Evolutionary conservation across 2,113 vertebrate genomes (phyloP).

Genomic region (Cisticola juncidis): DNA sequence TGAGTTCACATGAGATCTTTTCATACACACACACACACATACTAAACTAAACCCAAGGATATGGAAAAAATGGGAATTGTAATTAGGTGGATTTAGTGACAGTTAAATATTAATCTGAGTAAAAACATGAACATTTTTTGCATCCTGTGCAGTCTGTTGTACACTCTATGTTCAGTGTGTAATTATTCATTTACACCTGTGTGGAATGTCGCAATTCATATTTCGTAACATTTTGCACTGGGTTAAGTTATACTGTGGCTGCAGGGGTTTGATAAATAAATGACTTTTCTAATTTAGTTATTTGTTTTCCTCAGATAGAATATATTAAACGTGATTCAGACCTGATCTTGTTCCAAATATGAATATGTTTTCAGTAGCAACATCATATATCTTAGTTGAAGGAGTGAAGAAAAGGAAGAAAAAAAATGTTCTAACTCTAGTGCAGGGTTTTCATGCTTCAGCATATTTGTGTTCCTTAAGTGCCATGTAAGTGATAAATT

Average conservation of each 20-base stretch:
- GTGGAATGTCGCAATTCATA: background rate
- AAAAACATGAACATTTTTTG: background rate
- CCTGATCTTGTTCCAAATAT: background rate
- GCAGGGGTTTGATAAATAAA: background rate
- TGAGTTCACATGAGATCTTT: background rate
- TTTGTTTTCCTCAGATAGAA: background rate
- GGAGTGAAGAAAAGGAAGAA: background rate
- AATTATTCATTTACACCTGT: constrained; percentile 2
- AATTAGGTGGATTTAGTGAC: background rate
- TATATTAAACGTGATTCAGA: background rate
- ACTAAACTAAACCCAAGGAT: background rate
- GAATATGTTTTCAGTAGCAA: background rate
- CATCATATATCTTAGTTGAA: background rate
- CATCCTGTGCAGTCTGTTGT: background rate
- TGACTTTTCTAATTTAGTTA: constrained; percentile 13
- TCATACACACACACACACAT: background rate
- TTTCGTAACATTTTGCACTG: background rate
- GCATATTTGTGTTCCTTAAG: background rate
- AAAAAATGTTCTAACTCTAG: background rate
- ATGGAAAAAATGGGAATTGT: background rate
- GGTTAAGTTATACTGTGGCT: background rate
- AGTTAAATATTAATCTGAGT: background rate
- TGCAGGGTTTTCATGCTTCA: background rate
- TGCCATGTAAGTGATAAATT: background rate
- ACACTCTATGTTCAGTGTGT: background rate